These are phyloP conservation scores for Prionailurus viverrinus DNA, from an alignment of 2,113 vertebrate genomes.

Conservation along the genomic window DNA sequence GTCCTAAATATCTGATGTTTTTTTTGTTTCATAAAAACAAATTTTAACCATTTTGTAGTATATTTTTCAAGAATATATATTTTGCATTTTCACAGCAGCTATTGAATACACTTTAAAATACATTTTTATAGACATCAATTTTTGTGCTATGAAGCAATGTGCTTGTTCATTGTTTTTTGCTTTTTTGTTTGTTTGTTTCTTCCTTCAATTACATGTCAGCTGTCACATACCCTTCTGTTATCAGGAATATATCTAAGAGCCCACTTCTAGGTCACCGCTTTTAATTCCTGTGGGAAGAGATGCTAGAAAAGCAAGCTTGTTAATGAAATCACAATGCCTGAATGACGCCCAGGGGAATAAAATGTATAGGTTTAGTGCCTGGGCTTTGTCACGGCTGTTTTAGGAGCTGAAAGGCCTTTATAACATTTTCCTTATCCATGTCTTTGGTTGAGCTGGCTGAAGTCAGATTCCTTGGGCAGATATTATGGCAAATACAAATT, in stretches of 20 bases:
- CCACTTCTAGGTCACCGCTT: conserved; percentile 74
- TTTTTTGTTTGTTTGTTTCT: background rate
- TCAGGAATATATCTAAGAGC: conserved; percentile 45
- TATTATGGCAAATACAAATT: background rate
- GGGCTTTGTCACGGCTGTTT: conserved; percentile 48
- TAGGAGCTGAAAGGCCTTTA: background rate
- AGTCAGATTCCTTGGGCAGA: background rate
- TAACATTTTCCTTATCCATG: background rate
- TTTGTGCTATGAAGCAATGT: background rate
- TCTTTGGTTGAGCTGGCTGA: background rate
- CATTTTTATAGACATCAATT: background rate
- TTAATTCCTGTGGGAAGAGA: conserved; percentile 69
- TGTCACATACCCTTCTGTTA: conserved; percentile 68
- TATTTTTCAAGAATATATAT: background rate
- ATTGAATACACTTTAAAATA: background rate
- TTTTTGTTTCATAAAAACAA: background rate
- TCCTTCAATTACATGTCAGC: conserved; percentile 57
- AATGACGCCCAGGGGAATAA: conserved; percentile 17
- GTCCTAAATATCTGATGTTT: background rate
- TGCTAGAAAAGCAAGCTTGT: conserved; percentile 43
- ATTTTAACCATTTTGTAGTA: background rate
- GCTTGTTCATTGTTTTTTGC: background rate
- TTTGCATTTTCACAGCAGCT: background rate
- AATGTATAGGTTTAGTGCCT: background rate
- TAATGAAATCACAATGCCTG: conserved; percentile 74